Evolutionary conservation across 2,888 invertebrate species (phyloP), one percentile per base, ranked within the genome.

Genomic region (Danaus chrysippus): DNA sequence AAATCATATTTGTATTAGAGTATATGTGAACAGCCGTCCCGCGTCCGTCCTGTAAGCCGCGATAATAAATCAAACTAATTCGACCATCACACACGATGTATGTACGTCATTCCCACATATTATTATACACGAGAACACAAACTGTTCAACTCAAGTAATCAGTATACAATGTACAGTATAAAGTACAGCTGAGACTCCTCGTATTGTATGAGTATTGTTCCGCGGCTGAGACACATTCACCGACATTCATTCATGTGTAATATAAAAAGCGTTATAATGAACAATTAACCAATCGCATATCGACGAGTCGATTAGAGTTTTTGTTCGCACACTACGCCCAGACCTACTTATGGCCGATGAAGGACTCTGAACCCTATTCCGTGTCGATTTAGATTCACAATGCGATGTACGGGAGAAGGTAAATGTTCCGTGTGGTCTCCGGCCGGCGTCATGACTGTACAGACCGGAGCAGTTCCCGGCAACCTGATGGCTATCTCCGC

Each of bases 201-300:
- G 23, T 34, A 34, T 34, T 34, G 23, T 34, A 34, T 34, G 23
- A 34, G 23, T 34, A 34, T 3, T 3, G 23, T 34, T 34, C 6
- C 23, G 2, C 23, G 23, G 23, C 23, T 34, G 23, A 34, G 23
- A 54, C 42, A 58, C 64, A 46, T 56, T 60, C 60, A 61, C 60
- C 61, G 59, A 58, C 54, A 52, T 54, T 57, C 64, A 64, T 62
- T 62, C 61, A 66, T 59, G 57, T 60, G 53, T 62, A 61, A 54
- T 61, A 64, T 57, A 68, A 67, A 63, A 68, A 68, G 58, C 58
- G 54, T 42, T 58, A 65, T 67, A 62, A 65, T 65, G 63, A 63
- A 59, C 67, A 63, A 68, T 68, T 68, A 67, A 64, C 59, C 61
- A 64, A 65, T 61, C 59, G 63, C 44, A 54, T 58, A 55, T 54